A percentile compares a stretch with the other conserved stretches of the same genome.
These are phyloP conservation scores for silkworm (Bombyx mori) DNA, from an alignment of 1,140 invertebrate genomes.

Conservation along the genomic window ASM3026992v2 NC_085116.1:9597001-9597500, in stretches of 20 bases:
- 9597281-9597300: no score
- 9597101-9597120: constrained; percentile 44
- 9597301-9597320: no score
- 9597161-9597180: constrained; percentile 59
- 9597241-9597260: constrained; percentile 54
- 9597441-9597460: constrained; percentile 6
- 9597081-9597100: constrained; percentile 63
- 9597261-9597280: constrained; percentile 26
- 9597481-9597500: constrained; percentile 8
- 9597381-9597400: no score
- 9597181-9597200: constrained; percentile 28
- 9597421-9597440: constrained; percentile 3
- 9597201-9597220: constrained; percentile 29
- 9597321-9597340: constrained; percentile 20
- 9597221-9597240: constrained; percentile 33
- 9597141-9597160: constrained; percentile 39
- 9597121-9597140: constrained; percentile 34
- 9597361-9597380: no score
- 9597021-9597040: constrained; percentile 35
- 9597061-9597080: constrained; percentile 40
- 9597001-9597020: constrained; percentile 34
- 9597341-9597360: constrained; percentile 30
- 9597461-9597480: constrained; percentile 13
- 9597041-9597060: constrained; percentile 32
- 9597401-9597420: not conserved